Evolutionary conservation across 2,113 vertebrate species (phyloP), one percentile per base, ranked within the genome.

Genomic region (Callaeas wilsoni): DNA sequence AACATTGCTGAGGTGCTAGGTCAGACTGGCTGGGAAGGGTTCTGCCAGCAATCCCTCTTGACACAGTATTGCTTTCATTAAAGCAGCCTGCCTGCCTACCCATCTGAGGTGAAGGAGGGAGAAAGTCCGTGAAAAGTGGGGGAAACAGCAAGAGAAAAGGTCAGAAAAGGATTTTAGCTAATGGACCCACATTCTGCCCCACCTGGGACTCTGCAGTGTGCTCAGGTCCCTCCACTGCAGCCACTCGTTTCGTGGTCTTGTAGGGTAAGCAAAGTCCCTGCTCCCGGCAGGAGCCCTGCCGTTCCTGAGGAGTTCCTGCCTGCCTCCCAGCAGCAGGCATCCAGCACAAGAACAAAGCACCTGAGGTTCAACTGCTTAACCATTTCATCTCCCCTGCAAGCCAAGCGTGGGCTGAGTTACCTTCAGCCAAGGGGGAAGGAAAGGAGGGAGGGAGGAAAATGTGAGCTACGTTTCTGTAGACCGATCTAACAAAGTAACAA

Each of bases 1-100:
- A 98, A 98, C 98, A 98, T 97, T 89, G 97, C 97, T 97, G 97
- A 98, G 93, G 97, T 97, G 69, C 97, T 97, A 97, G 97, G 97
- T 98, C 97, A 98, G 96, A 92, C 89, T 97, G 98, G 96, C 97
- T 98, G 94, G 94, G 90, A 96, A 97, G 97, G 79, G 96, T 97
- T 96, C 95, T 97, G 97, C 97, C 97, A 97, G 95, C 93, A 96
- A 94, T 94, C 81, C 95, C 96, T 96, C 89, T 93, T 96, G 93
- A 87, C 64, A 92, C 93, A 76, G 97, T 93, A 91, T 95, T 92
- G 94, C 93, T 94, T 97, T 96, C 97, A 96, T 89, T 87, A 94
- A 92, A 93, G 93, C 95, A 92, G 84, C 27, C 93, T 85, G 90
- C 91, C 94, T 93, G 92, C 90, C 78, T 85, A 84, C 80, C 91